phyloP scores from a whole-genome alignment of 2,888 invertebrate species.

The Patella depressa region DNA sequence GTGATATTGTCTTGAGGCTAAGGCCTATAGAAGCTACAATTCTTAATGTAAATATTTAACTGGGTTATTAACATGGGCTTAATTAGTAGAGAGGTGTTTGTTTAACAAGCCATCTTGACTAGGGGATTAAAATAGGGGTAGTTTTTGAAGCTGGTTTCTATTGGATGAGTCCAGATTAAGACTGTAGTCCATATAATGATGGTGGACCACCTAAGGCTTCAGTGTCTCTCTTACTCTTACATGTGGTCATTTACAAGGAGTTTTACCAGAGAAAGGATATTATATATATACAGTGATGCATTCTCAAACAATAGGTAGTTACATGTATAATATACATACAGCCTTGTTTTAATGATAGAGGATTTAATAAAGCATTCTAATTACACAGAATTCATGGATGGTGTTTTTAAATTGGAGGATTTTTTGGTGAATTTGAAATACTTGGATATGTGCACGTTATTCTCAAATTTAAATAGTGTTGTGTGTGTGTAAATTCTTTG shows the following conservation, averaged over 20 bases:
- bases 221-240: background rate
- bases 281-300: background rate
- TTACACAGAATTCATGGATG: no score
- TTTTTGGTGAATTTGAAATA: no score
- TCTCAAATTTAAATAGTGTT: no score
- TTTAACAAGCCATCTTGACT: background rate
- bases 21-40: background rate
- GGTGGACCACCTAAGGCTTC: background rate
- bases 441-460: no score
- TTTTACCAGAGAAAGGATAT: background rate
- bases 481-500: no score
- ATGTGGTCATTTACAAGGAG: background rate
- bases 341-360: no score
- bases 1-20: background rate
- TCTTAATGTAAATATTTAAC: constrained; percentile 5
- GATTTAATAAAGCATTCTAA: no score
- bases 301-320: background rate
- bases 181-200: background rate
- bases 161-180: background rate
- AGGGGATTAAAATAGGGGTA: background rate
- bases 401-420: no score
- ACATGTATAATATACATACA: background rate
- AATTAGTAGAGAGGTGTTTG: constrained; percentile 6
- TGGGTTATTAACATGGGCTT: background rate
- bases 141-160: constrained; percentile 5